Percentiles rank a stretch among this genome's conserved stretches.
These are phyloP conservation scores for Callocephalon fimbriatum DNA, from an alignment of 2,113 vertebrate genomes.

Conservation along the genomic window DNA sequence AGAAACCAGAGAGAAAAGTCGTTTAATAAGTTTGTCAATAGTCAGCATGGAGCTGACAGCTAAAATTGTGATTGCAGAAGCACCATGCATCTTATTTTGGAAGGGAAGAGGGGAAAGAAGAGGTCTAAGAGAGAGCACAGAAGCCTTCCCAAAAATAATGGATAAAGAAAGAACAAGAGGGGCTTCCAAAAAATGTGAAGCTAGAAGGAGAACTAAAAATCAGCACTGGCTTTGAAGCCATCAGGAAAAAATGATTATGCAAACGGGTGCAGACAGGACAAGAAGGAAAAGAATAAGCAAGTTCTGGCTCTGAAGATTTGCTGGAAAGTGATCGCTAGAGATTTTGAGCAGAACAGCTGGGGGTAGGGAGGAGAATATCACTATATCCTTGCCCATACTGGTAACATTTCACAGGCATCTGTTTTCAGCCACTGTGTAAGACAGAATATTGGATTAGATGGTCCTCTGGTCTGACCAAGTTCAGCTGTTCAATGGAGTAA, in stretches of 20 bases:
- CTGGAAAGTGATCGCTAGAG: constrained; percentile 12
- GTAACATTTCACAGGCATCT: not conserved
- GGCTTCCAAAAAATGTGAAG: not conserved
- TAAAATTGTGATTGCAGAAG: not conserved
- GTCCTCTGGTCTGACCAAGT: not conserved
- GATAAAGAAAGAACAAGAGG: not conserved
- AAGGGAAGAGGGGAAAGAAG: not conserved
- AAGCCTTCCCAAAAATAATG: not conserved
- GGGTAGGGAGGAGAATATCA: not conserved
- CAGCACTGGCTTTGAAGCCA: not conserved
- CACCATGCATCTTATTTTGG: not conserved
- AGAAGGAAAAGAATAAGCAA: not conserved
- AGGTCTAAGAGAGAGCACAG: not conserved
- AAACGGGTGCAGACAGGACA: not conserved
- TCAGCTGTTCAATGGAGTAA: not conserved
- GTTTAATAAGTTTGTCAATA: not conserved
- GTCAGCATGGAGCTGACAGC: not conserved
- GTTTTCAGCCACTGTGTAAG: not conserved
- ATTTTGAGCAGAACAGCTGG: not conserved
- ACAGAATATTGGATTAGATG: not conserved
- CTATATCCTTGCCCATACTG: not conserved
- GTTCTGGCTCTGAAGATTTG: not conserved
- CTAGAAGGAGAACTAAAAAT: not conserved
- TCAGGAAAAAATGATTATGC: not conserved
- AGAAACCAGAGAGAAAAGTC: not conserved